Evolutionary conservation across 2,888 invertebrate genomes (phyloP).

Genomic region (Macrosiphum euphorbiae): DNA sequence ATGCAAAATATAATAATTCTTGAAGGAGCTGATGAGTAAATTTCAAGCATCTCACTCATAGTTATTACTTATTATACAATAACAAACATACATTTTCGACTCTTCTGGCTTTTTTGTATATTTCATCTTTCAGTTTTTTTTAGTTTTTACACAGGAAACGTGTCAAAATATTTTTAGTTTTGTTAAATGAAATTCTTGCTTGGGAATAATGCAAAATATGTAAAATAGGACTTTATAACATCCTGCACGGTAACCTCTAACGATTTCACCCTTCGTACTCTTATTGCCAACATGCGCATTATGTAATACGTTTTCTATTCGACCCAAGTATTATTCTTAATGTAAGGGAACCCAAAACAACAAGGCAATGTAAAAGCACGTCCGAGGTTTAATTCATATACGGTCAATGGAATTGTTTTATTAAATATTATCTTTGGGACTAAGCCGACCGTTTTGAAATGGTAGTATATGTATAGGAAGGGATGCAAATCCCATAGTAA

Average conservation of each 20-base stretch:
- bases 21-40: background rate
- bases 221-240: background rate
- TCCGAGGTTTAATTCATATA: constrained; percentile 33
- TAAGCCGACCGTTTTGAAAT: constrained; percentile 30
- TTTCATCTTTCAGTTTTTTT: background rate
- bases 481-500: constrained; percentile 26
- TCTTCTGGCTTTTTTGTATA: background rate
- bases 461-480: background rate
- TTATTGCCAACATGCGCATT: background rate
- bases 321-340: constrained; percentile 27
- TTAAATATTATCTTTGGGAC: constrained; percentile 47
- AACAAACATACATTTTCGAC: background rate
- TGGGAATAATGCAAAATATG: background rate
- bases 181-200: background rate
- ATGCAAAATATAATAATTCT: background rate
- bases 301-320: constrained; percentile 30
- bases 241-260: background rate
- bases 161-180: background rate
- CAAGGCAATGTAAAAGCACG: constrained; percentile 22
- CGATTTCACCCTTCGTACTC: background rate
- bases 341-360: constrained; percentile 27
- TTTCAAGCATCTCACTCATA: background rate
- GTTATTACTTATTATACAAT: background rate
- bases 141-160: background rate
- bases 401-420: constrained; percentile 44